A percentile compares a stretch with the other conserved stretches of the same genome.
Evolutionary conservation across 2,113 vertebrate species (phyloP).

Genomic region (Cyanistes caeruleus): DNA sequence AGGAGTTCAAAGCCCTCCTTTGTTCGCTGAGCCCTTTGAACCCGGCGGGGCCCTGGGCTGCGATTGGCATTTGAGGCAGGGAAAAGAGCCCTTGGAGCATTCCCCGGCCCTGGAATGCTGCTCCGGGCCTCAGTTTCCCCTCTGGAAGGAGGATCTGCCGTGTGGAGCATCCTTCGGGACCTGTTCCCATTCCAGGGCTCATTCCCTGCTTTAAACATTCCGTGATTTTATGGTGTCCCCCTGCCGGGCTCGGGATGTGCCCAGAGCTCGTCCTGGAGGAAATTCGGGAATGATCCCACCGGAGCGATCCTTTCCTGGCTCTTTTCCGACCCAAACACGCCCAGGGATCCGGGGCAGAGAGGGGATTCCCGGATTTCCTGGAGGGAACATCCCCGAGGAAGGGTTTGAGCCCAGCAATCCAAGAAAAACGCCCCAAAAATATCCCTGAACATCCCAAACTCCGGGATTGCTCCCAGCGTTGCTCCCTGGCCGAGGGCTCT

Average conservation of each 20-base stretch:
- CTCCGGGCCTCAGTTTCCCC: constrained; percentile 8
- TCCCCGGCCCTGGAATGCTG: background rate
- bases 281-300: background rate
- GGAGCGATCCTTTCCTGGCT: background rate
- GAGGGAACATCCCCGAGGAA: background rate
- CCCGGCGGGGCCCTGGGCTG: constrained; percentile 12
- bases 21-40: constrained; percentile 39
- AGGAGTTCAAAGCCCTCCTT: constrained; percentile 58
- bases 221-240: fast-evolving
- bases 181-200: fast-evolving
- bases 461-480: background rate
- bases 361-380: background rate
- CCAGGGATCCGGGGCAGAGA: background rate
- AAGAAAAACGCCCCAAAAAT: background rate
- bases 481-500: background rate
- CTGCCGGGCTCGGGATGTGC: fast-evolving
- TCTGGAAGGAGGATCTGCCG: background rate
- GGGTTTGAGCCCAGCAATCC: background rate
- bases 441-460: background rate
- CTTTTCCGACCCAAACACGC: background rate
- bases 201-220: fast-evolving
- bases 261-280: fast-evolving
- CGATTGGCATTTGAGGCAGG: background rate
- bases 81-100: background rate
- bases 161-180: fast-evolving